Evolutionary conservation across 2,797 vertebrate genomes (phyloP), one percentile per base, ranked within the genome.

Genomic region (Melopsittacus undulatus): DNA sequence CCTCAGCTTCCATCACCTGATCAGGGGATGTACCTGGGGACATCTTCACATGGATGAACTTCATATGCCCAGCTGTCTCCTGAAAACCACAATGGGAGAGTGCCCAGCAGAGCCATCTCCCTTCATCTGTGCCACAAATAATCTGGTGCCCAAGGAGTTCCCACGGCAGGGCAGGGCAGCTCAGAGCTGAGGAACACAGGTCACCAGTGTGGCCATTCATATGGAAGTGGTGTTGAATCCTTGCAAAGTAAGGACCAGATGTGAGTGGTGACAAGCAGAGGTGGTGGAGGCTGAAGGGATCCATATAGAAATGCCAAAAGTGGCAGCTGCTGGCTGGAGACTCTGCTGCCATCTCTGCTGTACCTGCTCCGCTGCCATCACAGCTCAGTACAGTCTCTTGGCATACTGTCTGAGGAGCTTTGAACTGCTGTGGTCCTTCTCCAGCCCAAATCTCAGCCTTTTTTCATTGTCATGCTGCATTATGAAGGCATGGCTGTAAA

Each of bases 181-280:
- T 46, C 36, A 21, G 51, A 36, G 30, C 46, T 46, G 52, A 56
- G 64, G 29, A 62, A 42, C 40, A 30, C 59, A 63, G 70, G 61
- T 74, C 56, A 17, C 56, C 26, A 9, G 45, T 4, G 0, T 38
- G 42, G 48, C 0, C 0, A 19, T 77, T 68, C 54, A 7, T 3
- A 1, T 34, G 40, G 27, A 48, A 64, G 22, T 19, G 21, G 38
- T 52, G 66, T 61, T 66, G 66, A 52, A 32, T 40, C 40, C 24
- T 45, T 49, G 26, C 54, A 24, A 56, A 46, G 49, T 26, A 64
- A 66, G 51, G 36, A 40, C 36, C 36, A 46, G 46, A 17, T 18
- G 26, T 8, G 13, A 64, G 48, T 3, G 0, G 34, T 43, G 24
- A 73, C 72, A 38, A 49, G 36, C 32, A 45, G 30, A 40, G 45